These are phyloP conservation scores for Mus minutoides DNA, from an alignment of 2,797 vertebrate species.

Conservation along the genomic window DNA sequence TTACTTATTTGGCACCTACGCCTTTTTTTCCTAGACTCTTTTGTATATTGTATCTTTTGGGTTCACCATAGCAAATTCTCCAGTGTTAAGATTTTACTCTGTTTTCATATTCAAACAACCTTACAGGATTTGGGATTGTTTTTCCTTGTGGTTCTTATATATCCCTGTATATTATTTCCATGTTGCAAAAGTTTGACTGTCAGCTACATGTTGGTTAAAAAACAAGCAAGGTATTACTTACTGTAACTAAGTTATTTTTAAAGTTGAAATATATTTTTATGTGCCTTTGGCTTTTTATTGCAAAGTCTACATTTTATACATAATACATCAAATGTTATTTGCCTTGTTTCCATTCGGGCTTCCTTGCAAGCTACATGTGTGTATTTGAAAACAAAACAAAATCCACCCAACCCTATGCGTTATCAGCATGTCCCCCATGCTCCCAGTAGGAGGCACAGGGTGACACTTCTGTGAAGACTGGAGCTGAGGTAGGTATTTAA, in stretches of 20 bases:
- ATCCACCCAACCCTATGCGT: slow-evolving; percentile 73
- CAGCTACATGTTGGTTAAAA: slow-evolving; percentile 84
- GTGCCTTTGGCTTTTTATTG: slow-evolving; percentile 88
- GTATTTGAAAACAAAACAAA: slow-evolving; percentile 66
- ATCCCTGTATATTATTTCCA: slow-evolving; percentile 75
- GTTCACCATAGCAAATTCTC: slow-evolving; percentile 74
- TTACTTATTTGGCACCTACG: slow-evolving; percentile 78
- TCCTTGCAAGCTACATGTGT: slow-evolving; percentile 85
- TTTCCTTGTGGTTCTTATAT: slow-evolving; percentile 82
- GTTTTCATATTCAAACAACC: slow-evolving; percentile 82
- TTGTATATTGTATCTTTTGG: slow-evolving; percentile 82
- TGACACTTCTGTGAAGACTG: slow-evolving; percentile 83
- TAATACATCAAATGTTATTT: slow-evolving; percentile 84
- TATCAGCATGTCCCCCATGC: slow-evolving; percentile 54
- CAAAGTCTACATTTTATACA: slow-evolving; percentile 86
- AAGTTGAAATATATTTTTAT: slow-evolving; percentile 89
- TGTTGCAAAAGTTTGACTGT: slow-evolving; percentile 80
- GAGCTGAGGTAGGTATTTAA: slow-evolving; percentile 83
- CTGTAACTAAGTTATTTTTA: slow-evolving; percentile 90
- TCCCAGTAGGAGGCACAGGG: slow-evolving; percentile 85
- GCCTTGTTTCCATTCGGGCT: slow-evolving; percentile 82
- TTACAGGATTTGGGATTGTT: slow-evolving; percentile 66
- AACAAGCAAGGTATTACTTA: slow-evolving; percentile 84
- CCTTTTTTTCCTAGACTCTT: slow-evolving; percentile 81
- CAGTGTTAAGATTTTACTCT: slow-evolving; percentile 79